Evolutionary conservation across 2,888 invertebrate species (phyloP).

Genomic region (Flabesymbios commensalis): DNA sequence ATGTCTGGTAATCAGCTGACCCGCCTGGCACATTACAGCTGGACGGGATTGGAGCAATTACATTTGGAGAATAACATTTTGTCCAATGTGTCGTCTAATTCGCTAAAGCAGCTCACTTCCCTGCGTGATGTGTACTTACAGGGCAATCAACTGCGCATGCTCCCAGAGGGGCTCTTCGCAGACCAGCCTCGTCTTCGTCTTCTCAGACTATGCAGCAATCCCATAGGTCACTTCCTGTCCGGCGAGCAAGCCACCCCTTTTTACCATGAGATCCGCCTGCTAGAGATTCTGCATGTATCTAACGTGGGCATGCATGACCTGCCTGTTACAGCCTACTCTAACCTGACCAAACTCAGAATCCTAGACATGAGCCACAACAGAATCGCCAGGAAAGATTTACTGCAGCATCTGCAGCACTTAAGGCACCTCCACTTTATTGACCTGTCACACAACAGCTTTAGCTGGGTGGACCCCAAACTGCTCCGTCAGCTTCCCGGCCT

Average conservation of each 20-base stretch:
- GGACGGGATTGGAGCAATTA: slow-evolving; percentile 38
- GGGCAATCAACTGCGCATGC: slow-evolving; percentile 39
- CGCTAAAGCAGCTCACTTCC: slow-evolving; percentile 9
- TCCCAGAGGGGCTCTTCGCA: slow-evolving; percentile 36
- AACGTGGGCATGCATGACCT: slow-evolving; percentile 12
- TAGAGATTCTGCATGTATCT: slow-evolving; percentile 44
- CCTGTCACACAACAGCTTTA: slow-evolving; percentile 10
- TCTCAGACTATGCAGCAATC: slow-evolving; percentile 40
- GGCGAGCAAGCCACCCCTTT: slow-evolving; percentile 3
- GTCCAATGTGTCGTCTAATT: slow-evolving; percentile 15
- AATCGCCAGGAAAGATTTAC: not conserved
- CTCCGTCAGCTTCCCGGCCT: not conserved
- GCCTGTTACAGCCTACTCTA: slow-evolving; percentile 6
- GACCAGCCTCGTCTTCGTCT: slow-evolving; percentile 35
- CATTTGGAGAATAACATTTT: slow-evolving; percentile 45
- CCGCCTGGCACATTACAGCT: slow-evolving; percentile 42
- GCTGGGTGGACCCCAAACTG: not conserved
- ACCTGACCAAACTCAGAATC: slow-evolving; percentile 26
- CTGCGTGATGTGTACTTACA: slow-evolving; percentile 36
- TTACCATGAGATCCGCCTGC: slow-evolving; percentile 36
- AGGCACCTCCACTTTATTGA: slow-evolving; percentile 4
- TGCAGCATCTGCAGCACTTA: not conserved
- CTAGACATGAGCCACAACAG: slow-evolving; percentile 24
- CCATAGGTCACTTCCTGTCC: slow-evolving; percentile 27
- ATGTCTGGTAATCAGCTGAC: slow-evolving; percentile 46